Percentiles rank a stretch among this genome's conserved stretches.
Evolutionary conservation across 2,113 vertebrate species (phyloP).

Genomic region (Deroptyus accipitrinus): DNA sequence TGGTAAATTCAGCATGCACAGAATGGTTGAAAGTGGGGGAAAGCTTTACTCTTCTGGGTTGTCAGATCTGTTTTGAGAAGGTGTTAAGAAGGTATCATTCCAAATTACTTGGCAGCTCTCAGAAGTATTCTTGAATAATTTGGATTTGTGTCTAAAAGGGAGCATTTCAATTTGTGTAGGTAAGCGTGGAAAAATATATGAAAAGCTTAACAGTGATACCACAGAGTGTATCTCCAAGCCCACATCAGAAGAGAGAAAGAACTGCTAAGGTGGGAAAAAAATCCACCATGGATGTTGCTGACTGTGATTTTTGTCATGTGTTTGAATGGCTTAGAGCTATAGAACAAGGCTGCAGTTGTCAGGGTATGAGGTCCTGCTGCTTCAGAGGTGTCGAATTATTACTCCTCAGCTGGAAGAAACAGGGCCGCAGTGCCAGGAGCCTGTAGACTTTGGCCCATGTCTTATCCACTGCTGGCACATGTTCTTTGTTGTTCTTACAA

Average conservation of each 20-base stretch:
- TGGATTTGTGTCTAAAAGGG: conserved; percentile 75
- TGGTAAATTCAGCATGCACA: not conserved
- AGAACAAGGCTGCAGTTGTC: conserved; percentile 85
- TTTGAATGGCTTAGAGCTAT: conserved; percentile 73
- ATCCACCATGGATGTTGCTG: conserved; percentile 81
- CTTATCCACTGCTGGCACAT: conserved; percentile 78
- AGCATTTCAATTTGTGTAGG: conserved; percentile 80
- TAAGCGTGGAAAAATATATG: conserved; percentile 77
- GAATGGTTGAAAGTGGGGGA: not conserved
- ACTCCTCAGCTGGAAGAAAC: conserved; percentile 84
- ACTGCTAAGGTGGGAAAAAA: conserved; percentile 76
- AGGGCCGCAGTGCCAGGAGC: conserved; percentile 66
- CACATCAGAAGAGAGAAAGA: conserved; percentile 79
- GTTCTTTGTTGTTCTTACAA: conserved; percentile 50
- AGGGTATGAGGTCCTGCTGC: conserved; percentile 76
- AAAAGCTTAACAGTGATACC: conserved; percentile 83
- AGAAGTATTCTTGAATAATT: conserved; percentile 84
- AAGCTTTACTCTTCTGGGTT: conserved; percentile 47
- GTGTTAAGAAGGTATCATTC: conserved; percentile 77
- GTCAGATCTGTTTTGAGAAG: conserved; percentile 79
- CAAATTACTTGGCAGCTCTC: conserved; percentile 81
- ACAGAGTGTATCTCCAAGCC: conserved; percentile 80
- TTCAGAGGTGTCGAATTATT: conserved; percentile 87
- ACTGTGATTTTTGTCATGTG: conserved; percentile 82
- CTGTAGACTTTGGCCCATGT: conserved; percentile 79